Evolutionary conservation across 2,888 invertebrate species (phyloP), one percentile per base, ranked within the genome.

Genomic region (Amphimallon solstitiale): DNA sequence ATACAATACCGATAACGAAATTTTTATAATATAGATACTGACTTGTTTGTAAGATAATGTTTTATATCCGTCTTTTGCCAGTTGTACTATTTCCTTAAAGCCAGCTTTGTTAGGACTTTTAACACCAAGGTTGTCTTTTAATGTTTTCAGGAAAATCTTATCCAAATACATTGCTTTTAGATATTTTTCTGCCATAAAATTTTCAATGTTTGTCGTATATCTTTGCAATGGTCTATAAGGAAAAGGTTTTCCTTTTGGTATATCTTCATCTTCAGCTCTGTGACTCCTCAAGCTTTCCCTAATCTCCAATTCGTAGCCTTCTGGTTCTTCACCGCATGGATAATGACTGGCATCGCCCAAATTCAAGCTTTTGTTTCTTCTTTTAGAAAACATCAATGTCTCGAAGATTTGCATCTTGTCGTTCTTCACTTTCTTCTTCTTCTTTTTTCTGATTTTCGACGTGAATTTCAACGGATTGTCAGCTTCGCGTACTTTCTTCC

Each of bases 121-220:
- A 1, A 81, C 75, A 5, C 79, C 79, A 0, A 77, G 73, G 63
- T 78, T 73, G 0, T 76, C 69, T 40, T 78, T 73, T 17, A 83
- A 60, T 9, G 77, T 67, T 49, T 81, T 77, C 35, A 85, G 68
- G 68, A 84, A 85, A 15, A 79, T 72, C 69, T 83, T 84, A 66
- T 86, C 86, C 46, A 73, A 68, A 37, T 81, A 81, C 74, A 85
- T 76, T 2, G 73, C 72, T 21, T 83, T 82, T 43, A 85, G 74
- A 70, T 85, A 85, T 62, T 80, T 80, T 60, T 79, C 79, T 0
- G 83, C 82, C 76, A 84, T 79, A 21, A 81, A 79, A 64, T 81
- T 81, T 60, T 80, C 76, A 15, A 82, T 80, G 45, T 83, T 82
- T 0, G 75, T 77, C 0, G 82, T 82, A 66, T 78, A 78, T n/a